Base-by-base conservation (phyloP, 2,888 invertebrate species). In the Carterocephalus palaemon region DNA sequence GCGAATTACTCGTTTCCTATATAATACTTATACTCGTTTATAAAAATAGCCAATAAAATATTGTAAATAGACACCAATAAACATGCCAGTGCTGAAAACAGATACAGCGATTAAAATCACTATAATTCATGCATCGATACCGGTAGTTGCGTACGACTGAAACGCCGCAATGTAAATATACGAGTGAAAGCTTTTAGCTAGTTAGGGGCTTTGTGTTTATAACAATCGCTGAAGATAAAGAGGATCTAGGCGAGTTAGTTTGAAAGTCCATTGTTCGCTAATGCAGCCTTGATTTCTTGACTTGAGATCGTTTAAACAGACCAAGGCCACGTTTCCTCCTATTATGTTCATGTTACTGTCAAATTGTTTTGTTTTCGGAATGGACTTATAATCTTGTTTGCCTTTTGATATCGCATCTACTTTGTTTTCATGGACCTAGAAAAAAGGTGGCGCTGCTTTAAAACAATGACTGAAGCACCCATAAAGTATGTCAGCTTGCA, bases 141-240 rank as follows among this genome's bases (percentile, higher is more conserved):
- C 42, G 42, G 34, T 42, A 42, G 34, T 29, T 34, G 33, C 33
- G 33, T 42, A 33, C 20, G 24, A 20, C 42, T 28, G 36, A 29
- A 34, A 36, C 43, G 23, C 43, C 43, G 29, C 43, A 43, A 43
- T 36, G 43, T 43, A 36, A 36, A 43, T 43, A 43, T 42, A 43
- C 36, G 43, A 42, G 42, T 43, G 47, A 68, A 74, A 75, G 76
- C 80, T 78, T 79, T 80, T 71, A 77, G 64, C 68, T 67, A 64
- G 49, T 53, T 57, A 47, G 43, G 33, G 69, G 69, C 72, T 75
- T 72, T 76, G 70, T 75, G 16, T 69, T 75, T 71, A 64, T 64
- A 77, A 77, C 76, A 76, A 77, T 75, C 62, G 68, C 32, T 52
- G 59, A 73, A 73, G 77, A 78, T 77, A 77, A 73, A 75, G 73